phyloP scores from a whole-genome alignment of 2,797 vertebrate genomes.

The Philypnodon macrostomus region DNA sequence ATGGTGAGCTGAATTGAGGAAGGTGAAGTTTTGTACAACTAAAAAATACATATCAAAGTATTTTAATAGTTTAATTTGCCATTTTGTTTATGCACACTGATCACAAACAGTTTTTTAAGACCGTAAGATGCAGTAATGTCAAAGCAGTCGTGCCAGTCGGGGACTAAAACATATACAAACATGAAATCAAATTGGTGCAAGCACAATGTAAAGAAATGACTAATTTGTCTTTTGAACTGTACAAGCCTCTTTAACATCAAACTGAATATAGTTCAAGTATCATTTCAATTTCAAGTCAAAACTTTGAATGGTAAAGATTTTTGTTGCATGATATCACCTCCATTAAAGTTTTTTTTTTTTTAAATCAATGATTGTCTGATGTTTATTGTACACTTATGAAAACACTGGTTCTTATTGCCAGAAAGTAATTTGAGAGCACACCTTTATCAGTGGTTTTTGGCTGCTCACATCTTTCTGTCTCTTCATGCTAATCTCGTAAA shows the following conservation, averaged over 20 bases:
- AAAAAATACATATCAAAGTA: constrained; percentile 26
- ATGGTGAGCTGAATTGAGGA: constrained; percentile 15
- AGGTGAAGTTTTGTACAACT: constrained; percentile 22
- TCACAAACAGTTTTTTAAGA: constrained; percentile 23
- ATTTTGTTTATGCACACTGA: constrained; percentile 30
- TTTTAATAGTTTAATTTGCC: constrained; percentile 7
- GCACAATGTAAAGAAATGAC: too few relatives aligned
- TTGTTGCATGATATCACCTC: constrained; percentile 75
- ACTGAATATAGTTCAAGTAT: constrained; percentile 23
- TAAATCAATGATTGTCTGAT: constrained; percentile 41
- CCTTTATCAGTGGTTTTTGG: too few relatives aligned
- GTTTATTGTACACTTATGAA: constrained; percentile 18
- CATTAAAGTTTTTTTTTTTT: constrained; percentile 83
- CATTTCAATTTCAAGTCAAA: constrained; percentile 26
- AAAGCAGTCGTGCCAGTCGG: too few relatives aligned
- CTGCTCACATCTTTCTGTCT: too few relatives aligned
- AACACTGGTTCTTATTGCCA: neutral
- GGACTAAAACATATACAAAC: too few relatives aligned
- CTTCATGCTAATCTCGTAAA: too few relatives aligned
- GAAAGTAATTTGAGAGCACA: too few relatives aligned
- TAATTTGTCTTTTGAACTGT: too few relatives aligned
- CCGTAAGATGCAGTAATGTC: constrained; percentile 5
- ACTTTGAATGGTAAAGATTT: too few relatives aligned
- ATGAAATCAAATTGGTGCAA: too few relatives aligned
- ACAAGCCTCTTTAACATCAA: neutral